These are phyloP conservation scores for Poeciliopsis presidionis DNA, from an alignment of 2,797 vertebrate species.

Conservation along the genomic window DNA sequence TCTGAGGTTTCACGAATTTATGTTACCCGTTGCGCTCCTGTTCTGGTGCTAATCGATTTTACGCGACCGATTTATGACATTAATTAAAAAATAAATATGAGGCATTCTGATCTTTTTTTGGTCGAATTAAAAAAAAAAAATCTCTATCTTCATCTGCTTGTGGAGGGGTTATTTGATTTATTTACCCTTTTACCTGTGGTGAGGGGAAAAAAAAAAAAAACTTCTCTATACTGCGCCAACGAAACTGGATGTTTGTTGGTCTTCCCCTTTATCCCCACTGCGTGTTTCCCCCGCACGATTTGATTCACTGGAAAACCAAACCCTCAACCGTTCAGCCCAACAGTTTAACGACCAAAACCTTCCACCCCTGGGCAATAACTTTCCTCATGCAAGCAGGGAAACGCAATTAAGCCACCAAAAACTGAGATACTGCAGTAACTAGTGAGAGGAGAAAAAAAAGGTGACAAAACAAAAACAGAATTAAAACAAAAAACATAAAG, in stretches of 20 bases:
- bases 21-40: neutral
- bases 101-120: neutral
- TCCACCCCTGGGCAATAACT: neutral
- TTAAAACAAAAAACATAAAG: neutral
- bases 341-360: neutral
- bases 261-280: slow-evolving; percentile 60
- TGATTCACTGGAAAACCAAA: slow-evolving; percentile 46
- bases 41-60: neutral
- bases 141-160: neutral
- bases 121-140: neutral
- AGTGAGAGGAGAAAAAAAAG: neutral
- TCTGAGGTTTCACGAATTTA: neutral
- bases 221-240: neutral
- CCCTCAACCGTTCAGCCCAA: slow-evolving; percentile 20
- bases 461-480: neutral
- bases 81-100: neutral
- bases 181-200: slow-evolving; percentile 17
- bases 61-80: neutral
- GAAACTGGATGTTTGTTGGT: slow-evolving; percentile 53
- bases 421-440: neutral
- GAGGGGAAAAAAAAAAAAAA: neutral
- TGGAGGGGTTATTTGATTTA: neutral
- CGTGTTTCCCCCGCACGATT: slow-evolving; percentile 56
- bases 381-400: neutral
- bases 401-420: neutral